phyloP scores from a whole-genome alignment of 2,888 invertebrate species.

The Theodoxus fluviatilis region DNA sequence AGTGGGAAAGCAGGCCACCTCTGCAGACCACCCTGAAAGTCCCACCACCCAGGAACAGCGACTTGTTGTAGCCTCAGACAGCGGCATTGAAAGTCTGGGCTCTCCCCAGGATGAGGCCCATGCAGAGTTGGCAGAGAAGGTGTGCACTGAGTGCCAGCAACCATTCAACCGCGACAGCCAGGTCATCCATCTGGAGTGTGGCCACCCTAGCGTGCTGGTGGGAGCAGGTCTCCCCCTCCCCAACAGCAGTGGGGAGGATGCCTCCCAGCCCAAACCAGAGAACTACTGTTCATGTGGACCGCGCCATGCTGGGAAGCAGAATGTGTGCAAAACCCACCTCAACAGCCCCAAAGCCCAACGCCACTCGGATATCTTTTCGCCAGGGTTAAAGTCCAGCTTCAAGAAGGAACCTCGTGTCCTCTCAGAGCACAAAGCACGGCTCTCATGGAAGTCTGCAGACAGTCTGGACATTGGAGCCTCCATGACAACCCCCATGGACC shows the following conservation, averaged over 20 bases:
- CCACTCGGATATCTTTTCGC: slow-evolving; percentile 42
- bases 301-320: slow-evolving; percentile 26
- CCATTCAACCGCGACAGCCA: slow-evolving; percentile 26
- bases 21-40: no score
- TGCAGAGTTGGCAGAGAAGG: slow-evolving; percentile 12
- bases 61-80: slow-evolving; percentile 47
- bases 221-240: no score
- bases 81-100: slow-evolving; percentile 45
- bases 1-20: no score
- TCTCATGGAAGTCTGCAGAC: slow-evolving; percentile 53
- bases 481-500: slow-evolving; percentile 44
- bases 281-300: slow-evolving; percentile 35
- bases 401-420: slow-evolving; percentile 14
- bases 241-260: no score
- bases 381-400: slow-evolving; percentile 40
- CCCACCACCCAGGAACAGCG: neutral
- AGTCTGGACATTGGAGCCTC: slow-evolving; percentile 45
- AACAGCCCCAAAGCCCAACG: slow-evolving; percentile 36
- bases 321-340: slow-evolving; percentile 27
- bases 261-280: slow-evolving; percentile 20
- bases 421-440: slow-evolving; percentile 35
- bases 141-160: slow-evolving; percentile 22
- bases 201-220: slow-evolving; percentile 27
- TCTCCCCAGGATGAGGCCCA: slow-evolving; percentile 29
- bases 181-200: slow-evolving; percentile 29